These are phyloP conservation scores for Syngnathus acus DNA, from an alignment of 2,797 vertebrate species.

Conservation along the genomic window DNA sequence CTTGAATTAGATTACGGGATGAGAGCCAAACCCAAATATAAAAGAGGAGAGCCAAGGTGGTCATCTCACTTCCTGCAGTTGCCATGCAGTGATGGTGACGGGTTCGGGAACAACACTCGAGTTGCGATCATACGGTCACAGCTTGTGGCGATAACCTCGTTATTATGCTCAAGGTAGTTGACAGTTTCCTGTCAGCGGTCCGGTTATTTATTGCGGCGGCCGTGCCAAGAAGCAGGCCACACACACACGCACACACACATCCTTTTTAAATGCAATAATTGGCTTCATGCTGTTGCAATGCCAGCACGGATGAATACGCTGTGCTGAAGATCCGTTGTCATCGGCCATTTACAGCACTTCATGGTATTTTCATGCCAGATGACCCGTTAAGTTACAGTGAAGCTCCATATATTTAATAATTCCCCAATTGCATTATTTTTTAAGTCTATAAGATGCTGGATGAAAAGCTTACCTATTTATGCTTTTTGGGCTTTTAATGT, in stretches of 20 bases:
- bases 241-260: slow-evolving; percentile 46
- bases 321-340: slow-evolving; percentile 44
- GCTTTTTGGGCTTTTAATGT: not conserved
- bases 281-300: slow-evolving; percentile 69
- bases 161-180: slow-evolving; percentile 72
- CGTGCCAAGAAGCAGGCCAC: slow-evolving; percentile 60
- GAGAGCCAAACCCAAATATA: slow-evolving; percentile 22
- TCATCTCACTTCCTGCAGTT: slow-evolving; percentile 2
- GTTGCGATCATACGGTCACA: slow-evolving; percentile 66
- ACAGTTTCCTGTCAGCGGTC: slow-evolving; percentile 69
- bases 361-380: not conserved
- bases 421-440: not conserved
- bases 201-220: slow-evolving; percentile 71
- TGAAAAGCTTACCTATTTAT: not conserved
- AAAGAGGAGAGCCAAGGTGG: slow-evolving; percentile 23
- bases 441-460: not conserved
- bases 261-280: slow-evolving; percentile 76
- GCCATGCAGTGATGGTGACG: slow-evolving; percentile 40
- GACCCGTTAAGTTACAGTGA: not conserved
- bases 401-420: not conserved
- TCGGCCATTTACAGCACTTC: not conserved
- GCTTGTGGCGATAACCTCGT: slow-evolving; percentile 75
- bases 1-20: slow-evolving; percentile 17
- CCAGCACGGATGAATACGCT: slow-evolving; percentile 63
- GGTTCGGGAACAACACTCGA: slow-evolving; percentile 60